phyloP scores from a whole-genome alignment of 2,888 invertebrate species.

The Eupithecia pulchellata region DNA sequence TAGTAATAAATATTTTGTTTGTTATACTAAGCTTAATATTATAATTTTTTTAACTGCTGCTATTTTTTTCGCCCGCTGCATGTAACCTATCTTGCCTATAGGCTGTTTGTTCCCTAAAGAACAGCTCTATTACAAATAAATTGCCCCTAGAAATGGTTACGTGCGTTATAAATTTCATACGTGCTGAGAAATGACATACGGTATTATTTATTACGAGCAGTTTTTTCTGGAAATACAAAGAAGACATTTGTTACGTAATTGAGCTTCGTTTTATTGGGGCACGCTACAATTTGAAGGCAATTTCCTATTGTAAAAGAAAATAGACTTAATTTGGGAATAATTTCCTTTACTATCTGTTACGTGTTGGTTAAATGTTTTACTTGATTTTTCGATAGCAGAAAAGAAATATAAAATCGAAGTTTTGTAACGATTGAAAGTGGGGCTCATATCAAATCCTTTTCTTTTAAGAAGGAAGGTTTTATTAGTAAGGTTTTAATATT shows the following conservation, averaged over 20 bases:
- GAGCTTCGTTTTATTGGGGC: constrained; percentile 74
- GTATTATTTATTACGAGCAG: constrained; percentile 81
- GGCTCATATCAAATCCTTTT: neutral
- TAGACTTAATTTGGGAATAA: constrained; percentile 39
- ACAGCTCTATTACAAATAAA: constrained; percentile 83
- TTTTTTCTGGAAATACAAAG: constrained; percentile 77
- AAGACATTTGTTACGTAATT: constrained; percentile 83
- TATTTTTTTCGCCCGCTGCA: constrained; percentile 15
- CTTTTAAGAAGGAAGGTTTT: neutral
- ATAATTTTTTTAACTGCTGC: constrained; percentile 20
- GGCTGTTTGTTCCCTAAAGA: constrained; percentile 57
- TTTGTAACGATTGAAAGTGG: neutral
- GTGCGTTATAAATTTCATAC: constrained; percentile 85
- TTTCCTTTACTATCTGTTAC: constrained; percentile 26
- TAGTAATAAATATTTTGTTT: no score
- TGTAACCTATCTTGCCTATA: constrained; percentile 41
- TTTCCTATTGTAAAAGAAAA: constrained; percentile 56
- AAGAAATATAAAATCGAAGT: neutral
- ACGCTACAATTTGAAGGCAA: constrained; percentile 65
- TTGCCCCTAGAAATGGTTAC: constrained; percentile 80
- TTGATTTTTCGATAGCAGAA: neutral
- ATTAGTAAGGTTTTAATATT: no score
- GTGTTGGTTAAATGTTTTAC: constrained; percentile 21
- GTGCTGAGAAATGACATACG: constrained; percentile 86
- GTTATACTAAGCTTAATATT: neutral